Evolutionary conservation across 2,888 invertebrate species (phyloP), one percentile per base, ranked within the genome.

Genomic region (Rhamphomyia laevipes): DNA sequence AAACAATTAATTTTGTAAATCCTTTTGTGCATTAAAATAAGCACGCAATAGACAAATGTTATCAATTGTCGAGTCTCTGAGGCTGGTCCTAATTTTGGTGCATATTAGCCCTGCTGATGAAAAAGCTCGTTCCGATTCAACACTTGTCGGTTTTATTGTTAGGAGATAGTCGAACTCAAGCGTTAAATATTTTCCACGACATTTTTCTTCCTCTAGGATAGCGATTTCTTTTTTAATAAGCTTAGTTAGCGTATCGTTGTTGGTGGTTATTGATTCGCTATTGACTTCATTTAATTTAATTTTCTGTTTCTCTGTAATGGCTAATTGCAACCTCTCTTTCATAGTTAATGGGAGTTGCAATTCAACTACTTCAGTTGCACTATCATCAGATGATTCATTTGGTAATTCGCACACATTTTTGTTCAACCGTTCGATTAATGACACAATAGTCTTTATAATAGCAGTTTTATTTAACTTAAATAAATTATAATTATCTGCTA

Each of bases 61-160:
- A 11, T 30, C 30, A 30, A 30, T 38, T n/a, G n/a, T n/a, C n/a
- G n/a, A n/a, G n/a, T n/a, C 38, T 16, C n/a, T n/a, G 15, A 38
- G 38, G 17, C 38, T 12, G 12, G 45, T 16, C 2, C 45, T 35
- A 23, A 45, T 21, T 45, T 38, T 45, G 1, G 37, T 45, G 12
- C 49, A 49, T 21, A 49, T n/a, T 21, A 45, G 13, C 13, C 45
- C 45, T 17, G 49, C 49, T 11, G 43, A 7, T 13, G 45, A 45
- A 35, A 49, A 49, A 4, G 49, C 49, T 31, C 49, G 38, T 27
- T 49, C 49, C 5, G 45, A 33, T 23, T 45, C 49, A 5, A 49
- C 45, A 23, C 49, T 49, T 6, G 49, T 45, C 10, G 49, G 49
- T 11, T 30, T 30, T 30, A 30, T 30, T 30, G 30, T 30, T 11